Evolutionary conservation across 2,113 vertebrate genomes (phyloP).

Genomic region (Illadopsis cleaveri): DNA sequence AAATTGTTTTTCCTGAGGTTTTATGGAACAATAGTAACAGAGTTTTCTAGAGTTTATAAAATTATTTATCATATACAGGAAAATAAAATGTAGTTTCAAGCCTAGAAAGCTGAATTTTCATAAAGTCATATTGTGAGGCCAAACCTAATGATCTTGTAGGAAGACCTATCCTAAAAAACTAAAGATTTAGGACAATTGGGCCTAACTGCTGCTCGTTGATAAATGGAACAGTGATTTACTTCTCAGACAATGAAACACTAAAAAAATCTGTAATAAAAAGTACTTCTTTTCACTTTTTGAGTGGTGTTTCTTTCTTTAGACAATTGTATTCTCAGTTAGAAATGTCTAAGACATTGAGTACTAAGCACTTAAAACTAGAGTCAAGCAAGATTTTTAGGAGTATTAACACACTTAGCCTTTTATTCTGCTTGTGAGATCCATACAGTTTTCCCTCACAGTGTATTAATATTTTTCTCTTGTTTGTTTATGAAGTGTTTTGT

Average conservation of each 20-base stretch:
- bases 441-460: accelerated
- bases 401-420: not conserved
- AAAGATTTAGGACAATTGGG: not conserved
- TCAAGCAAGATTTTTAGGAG: not conserved
- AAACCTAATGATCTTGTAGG: not conserved
- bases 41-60: not conserved
- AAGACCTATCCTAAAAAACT: not conserved
- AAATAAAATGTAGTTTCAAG: not conserved
- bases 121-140: not conserved
- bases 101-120: not conserved
- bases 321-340: not conserved
- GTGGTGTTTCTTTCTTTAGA: not conserved
- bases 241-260: not conserved
- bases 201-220: not conserved
- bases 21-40: not conserved
- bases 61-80: not conserved
- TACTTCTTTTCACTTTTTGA: not conserved
- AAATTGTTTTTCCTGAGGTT: not conserved
- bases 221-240: not conserved
- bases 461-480: not conserved
- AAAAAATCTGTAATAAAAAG: not conserved
- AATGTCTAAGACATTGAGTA: not conserved
- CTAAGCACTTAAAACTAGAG: not conserved
- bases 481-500: not conserved
- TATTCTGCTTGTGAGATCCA: not conserved